These are phyloP conservation scores for Alviniconcha marisindica DNA, from an alignment of 1,140 invertebrate genomes.

Conservation along the genomic window DNA sequence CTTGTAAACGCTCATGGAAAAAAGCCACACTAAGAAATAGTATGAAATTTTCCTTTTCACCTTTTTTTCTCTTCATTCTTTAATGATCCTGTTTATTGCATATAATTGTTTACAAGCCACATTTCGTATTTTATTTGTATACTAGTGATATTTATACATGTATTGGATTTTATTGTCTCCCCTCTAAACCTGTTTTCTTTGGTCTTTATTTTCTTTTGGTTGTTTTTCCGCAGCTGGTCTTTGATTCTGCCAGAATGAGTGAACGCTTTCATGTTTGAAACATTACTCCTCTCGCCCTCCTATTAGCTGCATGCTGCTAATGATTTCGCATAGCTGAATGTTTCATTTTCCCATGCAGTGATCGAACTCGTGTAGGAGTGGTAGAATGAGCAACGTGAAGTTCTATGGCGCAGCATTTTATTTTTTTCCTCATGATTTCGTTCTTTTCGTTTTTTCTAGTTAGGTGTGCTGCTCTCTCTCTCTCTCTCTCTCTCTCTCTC, in stretches of 20 bases:
- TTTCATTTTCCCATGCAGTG: background rate
- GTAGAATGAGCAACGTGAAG: background rate
- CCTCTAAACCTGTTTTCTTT: background rate
- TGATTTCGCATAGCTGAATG: background rate
- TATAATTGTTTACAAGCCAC: background rate
- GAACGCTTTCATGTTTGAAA: background rate
- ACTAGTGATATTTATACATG: background rate
- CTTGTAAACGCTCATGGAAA: conserved; percentile 24
- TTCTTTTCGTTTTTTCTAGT: background rate
- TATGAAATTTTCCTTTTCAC: conserved; percentile 25
- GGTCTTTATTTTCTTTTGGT: background rate
- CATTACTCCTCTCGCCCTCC: background rate
- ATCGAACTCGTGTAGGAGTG: background rate
- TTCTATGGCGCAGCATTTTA: background rate
- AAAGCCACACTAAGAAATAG: conserved; percentile 23
- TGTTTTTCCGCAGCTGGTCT: background rate
- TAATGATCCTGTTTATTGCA: background rate
- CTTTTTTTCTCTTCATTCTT: conserved; percentile 23
- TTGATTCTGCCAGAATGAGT: background rate
- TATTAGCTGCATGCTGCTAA: background rate
- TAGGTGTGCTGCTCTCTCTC: background rate
- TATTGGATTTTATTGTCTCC: background rate
- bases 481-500: background rate
- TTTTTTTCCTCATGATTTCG: conserved; percentile 3
- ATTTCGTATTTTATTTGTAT: background rate